phyloP scores from a whole-genome alignment of 2,888 invertebrate species.

The Cephalotes varians region DNA sequence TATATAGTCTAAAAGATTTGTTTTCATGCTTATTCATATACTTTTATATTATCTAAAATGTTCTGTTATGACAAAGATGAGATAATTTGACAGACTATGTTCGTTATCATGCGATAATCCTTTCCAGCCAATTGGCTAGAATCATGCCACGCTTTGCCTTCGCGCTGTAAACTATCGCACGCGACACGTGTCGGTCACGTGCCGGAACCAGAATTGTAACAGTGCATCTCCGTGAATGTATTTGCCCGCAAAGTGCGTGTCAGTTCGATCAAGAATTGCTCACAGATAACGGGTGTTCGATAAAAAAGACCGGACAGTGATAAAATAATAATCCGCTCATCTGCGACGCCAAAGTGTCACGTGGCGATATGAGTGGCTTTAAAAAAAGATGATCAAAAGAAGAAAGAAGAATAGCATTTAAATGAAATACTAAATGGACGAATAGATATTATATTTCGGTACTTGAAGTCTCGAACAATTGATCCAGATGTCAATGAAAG shows the following conservation, averaged over 20 bases:
- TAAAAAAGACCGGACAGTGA: slow-evolving; percentile 66
- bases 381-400: slow-evolving; percentile 35
- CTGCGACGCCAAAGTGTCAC: slow-evolving; percentile 63
- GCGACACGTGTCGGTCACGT: slow-evolving; percentile 81
- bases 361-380: slow-evolving; percentile 74
- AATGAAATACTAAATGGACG: background rate
- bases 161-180: slow-evolving; percentile 55
- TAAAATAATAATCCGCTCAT: slow-evolving; percentile 75
- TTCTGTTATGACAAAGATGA: background rate
- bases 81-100: slow-evolving; percentile 30
- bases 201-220: slow-evolving; percentile 58
- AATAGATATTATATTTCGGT: background rate
- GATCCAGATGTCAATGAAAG: slow-evolving; percentile 7
- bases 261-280: slow-evolving; percentile 55
- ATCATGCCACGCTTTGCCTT: slow-evolving; percentile 47
- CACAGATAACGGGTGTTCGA: slow-evolving; percentile 57
- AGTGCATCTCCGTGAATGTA: slow-evolving; percentile 52
- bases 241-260: slow-evolving; percentile 60
- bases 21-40: background rate
- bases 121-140: slow-evolving; percentile 70
- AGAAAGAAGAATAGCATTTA: slow-evolving; percentile 14
- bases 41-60: background rate
- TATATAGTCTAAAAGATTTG: background rate
- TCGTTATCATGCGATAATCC: slow-evolving; percentile 40
- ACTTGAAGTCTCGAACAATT: slow-evolving; percentile 3